These are phyloP conservation scores for Stenchaetothrips biformis DNA, from an alignment of 2,888 invertebrate genomes.

Conservation along the genomic window DNA sequence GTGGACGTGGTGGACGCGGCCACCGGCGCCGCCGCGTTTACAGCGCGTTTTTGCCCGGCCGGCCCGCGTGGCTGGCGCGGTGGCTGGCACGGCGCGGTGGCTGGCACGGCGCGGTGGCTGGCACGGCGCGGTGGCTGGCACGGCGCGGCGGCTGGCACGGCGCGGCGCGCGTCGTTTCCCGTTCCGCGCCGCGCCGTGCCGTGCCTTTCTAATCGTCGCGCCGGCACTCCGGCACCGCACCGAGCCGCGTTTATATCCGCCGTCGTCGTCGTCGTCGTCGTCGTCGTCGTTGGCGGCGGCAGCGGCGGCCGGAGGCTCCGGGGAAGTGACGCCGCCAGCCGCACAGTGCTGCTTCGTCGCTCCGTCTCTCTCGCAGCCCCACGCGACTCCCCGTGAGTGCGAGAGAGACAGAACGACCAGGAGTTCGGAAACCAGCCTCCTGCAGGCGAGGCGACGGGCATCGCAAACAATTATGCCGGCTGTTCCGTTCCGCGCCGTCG, in stretches of 20 bases:
- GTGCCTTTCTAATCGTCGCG: background rate
- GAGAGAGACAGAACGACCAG: too few relatives aligned
- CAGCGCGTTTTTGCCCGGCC: background rate
- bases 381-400: too few relatives aligned
- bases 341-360: too few relatives aligned
- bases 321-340: background rate
- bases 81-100: background rate
- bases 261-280: background rate
- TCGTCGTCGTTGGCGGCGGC: background rate
- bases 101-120: background rate
- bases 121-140: background rate
- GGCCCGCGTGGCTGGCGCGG: background rate
- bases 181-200: background rate
- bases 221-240: background rate
- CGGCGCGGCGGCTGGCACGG: background rate
- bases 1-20: background rate
- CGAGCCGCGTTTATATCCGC: background rate
- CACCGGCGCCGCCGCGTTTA: background rate
- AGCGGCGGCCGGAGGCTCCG: background rate
- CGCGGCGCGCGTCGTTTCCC: background rate
- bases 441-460: background rate
- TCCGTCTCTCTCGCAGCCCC: too few relatives aligned
- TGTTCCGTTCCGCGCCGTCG: background rate
- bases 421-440: too few relatives aligned
- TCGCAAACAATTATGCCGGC: conserved; percentile 2